Evolutionary conservation across 2,888 invertebrate species (phyloP), one percentile per base, ranked within the genome.

Genomic region (Odontocolon sp.): DNA sequence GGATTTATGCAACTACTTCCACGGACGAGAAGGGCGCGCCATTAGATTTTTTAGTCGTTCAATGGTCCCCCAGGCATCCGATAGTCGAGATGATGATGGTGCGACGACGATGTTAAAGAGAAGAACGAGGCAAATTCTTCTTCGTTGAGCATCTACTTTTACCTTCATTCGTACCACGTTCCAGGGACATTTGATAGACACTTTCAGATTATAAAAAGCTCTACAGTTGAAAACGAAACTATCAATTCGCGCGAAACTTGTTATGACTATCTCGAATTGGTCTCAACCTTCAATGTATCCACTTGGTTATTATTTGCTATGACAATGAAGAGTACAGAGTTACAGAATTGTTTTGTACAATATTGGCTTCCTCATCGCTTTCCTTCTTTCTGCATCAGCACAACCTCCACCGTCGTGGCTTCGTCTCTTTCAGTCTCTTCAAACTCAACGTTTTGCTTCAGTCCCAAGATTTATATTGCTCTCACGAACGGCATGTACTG

Each of bases 401-500:
- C n/a, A n/a, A n/a, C n/a, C n/a, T n/a, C n/a, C n/a, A 21, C 42
- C 3, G 16, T 8, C 4, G 4, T 9, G 18, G 8, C 9, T 33
- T 31, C 6, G 3, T 14, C 61, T 63, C 56, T 18, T 31, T 50
- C 23, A 36, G 54, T 40, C 45, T 56, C 69, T 52, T 50, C 66
- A 26, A 63, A 63, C 75, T 59, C 66, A 77, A 76, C 78, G 76
- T 80, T 81, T 80, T 79, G 77, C 80, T 79, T 68, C 70, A 59
- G 79, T 77, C 75, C 73, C 56, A 67, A 81, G 81, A 81, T 81
- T 81, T 81, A 81, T 81, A 78, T 79, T 77, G 81, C 78, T 80
- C 79, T 81, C 77, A 77, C 78, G 81, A 82, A 85, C 82, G 81
- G 83, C 80, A 79, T 79, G 83, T 87, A 87, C 87, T 87, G 86